phyloP scores from a whole-genome alignment of 2,113 vertebrate genomes.

The Percina caprodes region DNA sequence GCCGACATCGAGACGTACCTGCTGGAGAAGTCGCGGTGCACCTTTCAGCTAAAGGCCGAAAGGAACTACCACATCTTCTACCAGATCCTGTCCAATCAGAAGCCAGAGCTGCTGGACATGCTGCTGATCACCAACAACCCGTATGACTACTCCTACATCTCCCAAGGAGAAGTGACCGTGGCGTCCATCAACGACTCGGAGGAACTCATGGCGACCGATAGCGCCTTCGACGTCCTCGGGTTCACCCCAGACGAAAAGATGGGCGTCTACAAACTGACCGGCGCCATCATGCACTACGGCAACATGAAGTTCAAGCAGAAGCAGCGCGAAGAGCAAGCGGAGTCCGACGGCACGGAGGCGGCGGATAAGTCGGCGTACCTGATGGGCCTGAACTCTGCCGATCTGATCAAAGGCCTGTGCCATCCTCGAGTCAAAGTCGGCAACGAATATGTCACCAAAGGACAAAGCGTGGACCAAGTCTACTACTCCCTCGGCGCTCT shows the following conservation, averaged over 20 bases:
- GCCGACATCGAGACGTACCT: slow-evolving; percentile 94
- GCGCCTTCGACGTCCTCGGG: slow-evolving; percentile 88
- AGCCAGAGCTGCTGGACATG: slow-evolving; percentile 91
- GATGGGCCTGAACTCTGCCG: slow-evolving; percentile 87
- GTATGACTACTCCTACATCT: slow-evolving; percentile 93
- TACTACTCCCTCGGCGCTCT: slow-evolving; percentile 85
- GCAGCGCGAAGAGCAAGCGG: slow-evolving; percentile 92
- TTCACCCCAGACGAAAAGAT: slow-evolving; percentile 90
- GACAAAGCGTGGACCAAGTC: slow-evolving; percentile 92
- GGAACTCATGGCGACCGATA: slow-evolving; percentile 92
- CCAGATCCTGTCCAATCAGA: slow-evolving; percentile 96
- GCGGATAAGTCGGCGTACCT: slow-evolving; percentile 87
- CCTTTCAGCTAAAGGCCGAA: slow-evolving; percentile 95
- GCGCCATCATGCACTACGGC: slow-evolving; percentile 92
- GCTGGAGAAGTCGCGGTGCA: slow-evolving; percentile 93
- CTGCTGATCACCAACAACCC: slow-evolving; percentile 93
- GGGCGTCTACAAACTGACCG: slow-evolving; percentile 89
- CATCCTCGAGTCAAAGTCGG: slow-evolving; percentile 87
- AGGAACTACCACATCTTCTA: slow-evolving; percentile 97
- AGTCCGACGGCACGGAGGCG: slow-evolving; percentile 88
- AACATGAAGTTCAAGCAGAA: slow-evolving; percentile 95
- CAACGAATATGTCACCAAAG: slow-evolving; percentile 87
- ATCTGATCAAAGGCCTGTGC: slow-evolving; percentile 86
- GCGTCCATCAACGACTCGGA: slow-evolving; percentile 92
- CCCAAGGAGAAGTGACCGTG: slow-evolving; percentile 93